Percentiles rank a stretch among this genome's conserved stretches.
Conservation (phyloP, 2,888 invertebrate species). For the Camptogramma bilineatum region DNA sequence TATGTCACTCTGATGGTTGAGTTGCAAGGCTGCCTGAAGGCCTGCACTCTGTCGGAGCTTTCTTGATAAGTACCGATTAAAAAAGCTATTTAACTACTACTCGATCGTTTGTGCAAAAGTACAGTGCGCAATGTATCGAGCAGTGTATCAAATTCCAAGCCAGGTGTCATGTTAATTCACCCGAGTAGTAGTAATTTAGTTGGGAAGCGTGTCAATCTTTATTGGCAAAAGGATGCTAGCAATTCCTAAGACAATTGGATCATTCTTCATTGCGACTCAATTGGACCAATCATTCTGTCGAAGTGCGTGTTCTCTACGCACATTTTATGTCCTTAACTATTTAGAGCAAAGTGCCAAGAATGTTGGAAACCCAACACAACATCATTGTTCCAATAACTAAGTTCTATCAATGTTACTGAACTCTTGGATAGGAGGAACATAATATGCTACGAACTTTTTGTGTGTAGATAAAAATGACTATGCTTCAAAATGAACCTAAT, state of each 20-base stretch:
- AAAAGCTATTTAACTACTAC: constrained; percentile 1
- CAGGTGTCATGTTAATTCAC: too few species aligned
- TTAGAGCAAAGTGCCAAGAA: constrained; percentile 10
- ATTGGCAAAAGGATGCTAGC: constrained; percentile 67
- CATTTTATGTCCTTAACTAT: constrained; percentile 13
- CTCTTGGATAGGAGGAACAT: background rate
- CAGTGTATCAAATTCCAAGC: too few species aligned
- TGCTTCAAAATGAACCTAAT: background rate
- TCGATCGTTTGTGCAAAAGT: too few species aligned
- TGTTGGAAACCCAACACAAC: constrained; percentile 1
- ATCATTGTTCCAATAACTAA: background rate
- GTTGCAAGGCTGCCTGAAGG: background rate
- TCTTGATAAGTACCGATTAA: background rate
- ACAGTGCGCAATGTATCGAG: too few species aligned
- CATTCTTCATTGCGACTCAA: constrained; percentile 56
- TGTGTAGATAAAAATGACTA: background rate
- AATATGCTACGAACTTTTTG: too few species aligned
- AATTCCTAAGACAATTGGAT: constrained; percentile 67
- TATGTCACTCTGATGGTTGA: background rate
- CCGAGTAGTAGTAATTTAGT: constrained; percentile 12
- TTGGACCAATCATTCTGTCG: constrained; percentile 47
- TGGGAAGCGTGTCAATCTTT: constrained; percentile 58
- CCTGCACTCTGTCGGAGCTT: background rate
- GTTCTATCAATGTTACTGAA: background rate
- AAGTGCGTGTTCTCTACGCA: constrained; percentile 34